Base-by-base conservation (phyloP, 2,888 invertebrate genomes). In the Eupithecia tripunctaria region DNA sequence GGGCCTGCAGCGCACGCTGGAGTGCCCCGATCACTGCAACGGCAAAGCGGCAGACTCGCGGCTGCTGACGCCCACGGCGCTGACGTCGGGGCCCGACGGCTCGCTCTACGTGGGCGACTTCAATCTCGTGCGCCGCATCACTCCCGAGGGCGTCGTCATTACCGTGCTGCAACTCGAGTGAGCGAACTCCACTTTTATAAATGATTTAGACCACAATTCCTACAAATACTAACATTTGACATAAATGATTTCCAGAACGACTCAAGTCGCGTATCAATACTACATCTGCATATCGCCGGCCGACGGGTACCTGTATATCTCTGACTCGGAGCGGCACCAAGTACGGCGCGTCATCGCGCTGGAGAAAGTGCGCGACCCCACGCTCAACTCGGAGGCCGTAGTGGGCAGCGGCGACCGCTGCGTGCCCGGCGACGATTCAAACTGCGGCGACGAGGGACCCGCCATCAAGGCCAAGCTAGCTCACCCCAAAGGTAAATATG, bases 51-150 rank as follows among this genome's bases (percentile, higher is more conserved):
- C 97, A 84, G 97, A 98, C 88, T 97, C 98, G 68, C 96, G 97
- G 70, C 95, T 99, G 0, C 94, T 99, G 79, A 98, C 98, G 0
- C 99, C 99, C 0, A 98, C 99, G 14, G 98, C 99, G 2, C 93
- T 99, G 72, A 98, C 99, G 2, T 98, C 98, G 27, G 99, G 98
- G 32, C 97, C 99, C 15, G 99, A 99, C 91, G 99, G 99, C 56
- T 98, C 98, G 81, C 95, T 99, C 66, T 99, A 99, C 89, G 98
- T 99, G 15, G 99, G 99, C 15, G 99, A 99, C 91, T 99, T 99
- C 89, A 99, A 99, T 95, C 96, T 98, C 70, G 98, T 99, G 68
- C 96, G 99, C 60, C 95, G 98, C 80, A 97, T 99, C 79, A 97
- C 97, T 43, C 98, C 98, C 36, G 97, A 98, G 86, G 98, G 98